Evolutionary conservation across 2,113 vertebrate species (phyloP), one percentile per base, ranked within the genome.

Genomic region (Bubo scandiacus): DNA sequence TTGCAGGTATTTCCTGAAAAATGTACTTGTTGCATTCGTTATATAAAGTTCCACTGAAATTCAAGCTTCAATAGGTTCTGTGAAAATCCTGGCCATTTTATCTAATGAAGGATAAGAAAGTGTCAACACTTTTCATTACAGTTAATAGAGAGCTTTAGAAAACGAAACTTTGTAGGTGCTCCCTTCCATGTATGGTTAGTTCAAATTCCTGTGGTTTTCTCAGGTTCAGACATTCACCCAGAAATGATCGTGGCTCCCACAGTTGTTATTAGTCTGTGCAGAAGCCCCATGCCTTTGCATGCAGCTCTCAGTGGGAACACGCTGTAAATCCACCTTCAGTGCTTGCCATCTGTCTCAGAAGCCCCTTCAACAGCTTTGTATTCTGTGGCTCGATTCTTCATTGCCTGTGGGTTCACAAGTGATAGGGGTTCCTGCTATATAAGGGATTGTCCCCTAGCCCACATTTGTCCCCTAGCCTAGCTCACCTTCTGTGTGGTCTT

Each of bases 401-500:
- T 40, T 61, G 66, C 57, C 62, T 94, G 32, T 30, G n/a, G 27
- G n/a, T 49, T 75, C 70, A 20, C 27, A 6, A 2, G 1, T 15
- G 23, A 25, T 47, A 51, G 47, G 22, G 9, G 12, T 36, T 63
- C 13, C 47, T 83, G 55, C 63, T 81, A 0, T 8, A 1, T 5
- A 2, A 15, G 8, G 21, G 5, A 45, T 74, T 88, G 40, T 79
- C 12, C 11, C 19, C 42, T 40, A 30, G 21, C 68, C 75, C 57
- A 14, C 6, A 36, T 43, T 10, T 47, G 51, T 57, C 16, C 34
- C 29, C n/a, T 29, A 14, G 42, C 52, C 40, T 18, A 9, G 12
- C 19, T 42, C 36, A 70, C 0, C 34, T 14, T 61, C 17, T 6
- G 0, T 40, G 42, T 23, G 42, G 36, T 13, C 34, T 38, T 59